Evolutionary conservation across 2,797 vertebrate genomes (phyloP).

Genomic region (Gobionotothen gibberifrons): DNA sequence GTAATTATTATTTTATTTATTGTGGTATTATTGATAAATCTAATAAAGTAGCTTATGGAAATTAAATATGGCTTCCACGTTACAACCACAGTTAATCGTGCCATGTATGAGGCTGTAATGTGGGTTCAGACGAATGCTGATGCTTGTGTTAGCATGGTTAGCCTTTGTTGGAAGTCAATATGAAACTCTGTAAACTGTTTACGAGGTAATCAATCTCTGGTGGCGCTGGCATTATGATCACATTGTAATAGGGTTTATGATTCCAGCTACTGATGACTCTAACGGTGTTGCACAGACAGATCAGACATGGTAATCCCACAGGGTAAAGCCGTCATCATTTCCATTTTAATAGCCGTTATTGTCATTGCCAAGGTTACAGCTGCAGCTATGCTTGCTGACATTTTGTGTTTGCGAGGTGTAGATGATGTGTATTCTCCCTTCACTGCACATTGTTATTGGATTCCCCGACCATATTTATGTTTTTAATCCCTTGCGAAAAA

Average conservation of each 20-base stretch:
- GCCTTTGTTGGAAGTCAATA: conserved; percentile 44
- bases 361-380: conserved; percentile 79
- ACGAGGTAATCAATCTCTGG: conserved; percentile 55
- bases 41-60: neutral
- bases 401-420: conserved; percentile 67
- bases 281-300: conserved; percentile 41
- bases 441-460: conserved; percentile 75
- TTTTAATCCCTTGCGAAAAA: conserved; percentile 73
- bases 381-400: conserved; percentile 62
- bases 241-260: conserved; percentile 57
- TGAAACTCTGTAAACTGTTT: conserved; percentile 53
- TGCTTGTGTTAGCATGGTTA: conserved; percentile 28
- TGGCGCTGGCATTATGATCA: conserved; percentile 34
- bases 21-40: neutral
- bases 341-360: conserved; percentile 76
- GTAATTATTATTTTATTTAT: neutral
- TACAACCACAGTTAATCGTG: neutral
- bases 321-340: conserved; percentile 61
- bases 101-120: conserved; percentile 1
- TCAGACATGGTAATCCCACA: conserved; percentile 63
- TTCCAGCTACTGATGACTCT: conserved; percentile 51
- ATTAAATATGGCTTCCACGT: conserved; percentile 1
- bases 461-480: conserved; percentile 71
- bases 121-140: conserved; percentile 3
- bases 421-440: conserved; percentile 69